Base-by-base conservation (phyloP, 2,113 vertebrate genomes). In the Lepus europaeus region DNA sequence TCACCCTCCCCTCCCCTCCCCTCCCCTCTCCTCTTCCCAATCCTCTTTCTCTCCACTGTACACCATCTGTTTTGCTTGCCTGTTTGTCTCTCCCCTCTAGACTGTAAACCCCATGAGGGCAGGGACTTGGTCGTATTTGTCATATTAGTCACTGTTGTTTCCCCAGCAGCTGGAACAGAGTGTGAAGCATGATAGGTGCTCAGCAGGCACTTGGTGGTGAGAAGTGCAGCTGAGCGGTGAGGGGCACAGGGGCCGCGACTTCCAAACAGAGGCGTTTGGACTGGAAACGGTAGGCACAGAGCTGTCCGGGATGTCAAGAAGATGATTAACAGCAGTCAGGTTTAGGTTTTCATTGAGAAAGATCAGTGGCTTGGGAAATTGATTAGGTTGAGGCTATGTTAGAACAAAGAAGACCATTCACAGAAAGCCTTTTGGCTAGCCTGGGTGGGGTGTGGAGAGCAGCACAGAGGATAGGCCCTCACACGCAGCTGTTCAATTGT, bases 321-420 rank as follows among this genome's bases (percentile, higher is more conserved):
- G 69, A 64, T 39, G 83, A 63, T 69, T 77, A 59, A 81, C 87
- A 87, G 19, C 19, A 64, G 8, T 56, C 72, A 89, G 51, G 83
- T 77, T 84, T 87, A 56, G 29, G 4, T 85, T 92, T 91, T 91
- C 77, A 39, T 89, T 91, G 51, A 89, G 82, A 95, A 95, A 36
- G 68, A 25, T 78, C 23, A 87, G 74, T 51, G 93, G 29, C 87
- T 91, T 91, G 36, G 56, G 78, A 70, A 88, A 70, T 83, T 69
- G 82, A 59, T 94, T 78, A 81, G 45, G 12, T 63, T 81, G 80
- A 93, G 64, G 29, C 36, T 73, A 91, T 83, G 6, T 85, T 91
- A 68, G n/a, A 82, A 66, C 76, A 89, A 89, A 74, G 33, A 51
- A 76, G 8, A 45, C 25, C 78, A 29, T 89, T 76, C 45, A 93